Percentiles rank a stretch among this genome's conserved stretches.
phyloP scores from a whole-genome alignment of 2,888 invertebrate genomes.

The Harpalus rufipes region DNA sequence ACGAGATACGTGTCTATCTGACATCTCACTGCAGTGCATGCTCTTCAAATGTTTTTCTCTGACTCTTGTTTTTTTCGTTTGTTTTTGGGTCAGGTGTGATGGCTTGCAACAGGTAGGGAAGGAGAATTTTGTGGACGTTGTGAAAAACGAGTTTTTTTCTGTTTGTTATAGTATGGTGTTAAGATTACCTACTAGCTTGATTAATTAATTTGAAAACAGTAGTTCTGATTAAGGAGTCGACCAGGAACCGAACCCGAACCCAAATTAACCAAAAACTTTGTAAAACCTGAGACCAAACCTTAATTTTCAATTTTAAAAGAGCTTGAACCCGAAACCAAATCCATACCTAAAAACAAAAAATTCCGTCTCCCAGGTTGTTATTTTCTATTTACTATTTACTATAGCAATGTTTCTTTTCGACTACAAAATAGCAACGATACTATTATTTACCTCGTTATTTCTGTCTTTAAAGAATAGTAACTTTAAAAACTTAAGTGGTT shows the following conservation, averaged over 20 bases:
- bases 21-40: slow-evolving; percentile 47
- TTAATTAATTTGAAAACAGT: not conserved
- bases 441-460: too few relatives aligned
- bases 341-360: too few relatives aligned
- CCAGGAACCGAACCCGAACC: too few relatives aligned
- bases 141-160: not conserved
- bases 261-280: too few relatives aligned
- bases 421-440: too few relatives aligned
- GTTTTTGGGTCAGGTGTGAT: slow-evolving; percentile 16
- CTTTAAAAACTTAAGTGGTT: not conserved
- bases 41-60: slow-evolving; percentile 29
- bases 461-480: too few relatives aligned
- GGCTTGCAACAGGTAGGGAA: slow-evolving; percentile 34
- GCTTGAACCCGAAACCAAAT: too few relatives aligned
- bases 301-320: too few relatives aligned
- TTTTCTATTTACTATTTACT: too few relatives aligned
- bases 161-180: not conserved
- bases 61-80: slow-evolving; percentile 17
- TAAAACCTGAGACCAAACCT: too few relatives aligned
- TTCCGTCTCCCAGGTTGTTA: too few relatives aligned
- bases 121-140: not conserved
- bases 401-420: too few relatives aligned
- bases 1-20: slow-evolving; percentile 44
- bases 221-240: not conserved
- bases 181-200: not conserved